Percentiles rank a stretch among this genome's conserved stretches.
These are phyloP conservation scores for Hirtodrosophila cameraria DNA, from an alignment of 2,888 invertebrate species.

Conservation along the genomic window DNA sequence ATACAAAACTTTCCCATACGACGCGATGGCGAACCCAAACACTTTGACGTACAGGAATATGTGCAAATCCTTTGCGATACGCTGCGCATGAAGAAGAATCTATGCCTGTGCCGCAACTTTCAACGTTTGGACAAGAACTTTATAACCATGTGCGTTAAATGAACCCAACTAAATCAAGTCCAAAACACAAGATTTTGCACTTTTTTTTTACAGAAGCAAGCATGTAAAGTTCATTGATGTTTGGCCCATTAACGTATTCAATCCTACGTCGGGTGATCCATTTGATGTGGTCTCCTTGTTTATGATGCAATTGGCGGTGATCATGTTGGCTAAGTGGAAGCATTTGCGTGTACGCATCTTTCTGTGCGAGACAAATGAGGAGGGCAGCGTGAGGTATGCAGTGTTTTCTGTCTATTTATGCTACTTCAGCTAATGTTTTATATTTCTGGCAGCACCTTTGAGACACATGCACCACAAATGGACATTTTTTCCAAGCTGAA, in stretches of 20 bases:
- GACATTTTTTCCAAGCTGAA: constrained; percentile 82
- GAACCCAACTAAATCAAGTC: fast-evolving
- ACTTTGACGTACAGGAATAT: constrained; percentile 88
- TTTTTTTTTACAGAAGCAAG: constrained; percentile 81
- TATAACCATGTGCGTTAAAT: constrained; percentile 87
- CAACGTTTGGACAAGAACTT: constrained; percentile 91
- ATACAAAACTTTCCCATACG: constrained; percentile 86
- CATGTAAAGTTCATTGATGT: constrained; percentile 95
- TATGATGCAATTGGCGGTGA: constrained; percentile 98
- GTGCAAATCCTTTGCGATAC: constrained; percentile 94
- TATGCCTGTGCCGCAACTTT: constrained; percentile 97
- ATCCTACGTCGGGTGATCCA: constrained; percentile 90
- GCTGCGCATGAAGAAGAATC: constrained; percentile 96
- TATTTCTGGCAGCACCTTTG: constrained; percentile 72
- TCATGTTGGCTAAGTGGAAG: constrained; percentile 96
- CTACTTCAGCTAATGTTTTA: background rate
- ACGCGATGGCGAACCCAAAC: constrained; percentile 83
- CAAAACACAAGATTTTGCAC: no score
- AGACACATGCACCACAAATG: constrained; percentile 80
- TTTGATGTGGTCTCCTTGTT: constrained; percentile 97
- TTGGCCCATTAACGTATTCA: constrained; percentile 97
- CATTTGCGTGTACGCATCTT: constrained; percentile 93
- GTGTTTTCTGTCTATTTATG: fast-evolving
- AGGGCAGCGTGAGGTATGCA: constrained; percentile 75
- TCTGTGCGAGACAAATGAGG: constrained; percentile 88